Conservation (phyloP, 2,888 invertebrate genomes). For the Bellardia pandia region DNA sequence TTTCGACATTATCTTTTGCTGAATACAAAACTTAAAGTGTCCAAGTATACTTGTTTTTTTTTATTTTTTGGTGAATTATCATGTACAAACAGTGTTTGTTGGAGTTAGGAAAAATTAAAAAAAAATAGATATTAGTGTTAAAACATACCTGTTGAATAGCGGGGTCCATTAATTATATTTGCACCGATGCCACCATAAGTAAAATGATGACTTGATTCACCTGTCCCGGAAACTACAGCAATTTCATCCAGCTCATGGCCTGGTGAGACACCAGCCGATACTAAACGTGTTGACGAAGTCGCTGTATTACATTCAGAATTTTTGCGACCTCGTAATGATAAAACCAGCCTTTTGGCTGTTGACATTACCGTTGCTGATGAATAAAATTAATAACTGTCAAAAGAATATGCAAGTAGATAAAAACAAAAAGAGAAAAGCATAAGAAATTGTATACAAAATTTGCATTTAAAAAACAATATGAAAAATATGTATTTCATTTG, state of each 20-base stretch:
- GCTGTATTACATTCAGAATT: slow-evolving; percentile 85
- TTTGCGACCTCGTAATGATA: slow-evolving; percentile 87
- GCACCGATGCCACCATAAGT: slow-evolving; percentile 81
- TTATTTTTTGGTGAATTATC: neutral
- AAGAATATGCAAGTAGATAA: slow-evolving; percentile 81
- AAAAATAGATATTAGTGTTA: neutral
- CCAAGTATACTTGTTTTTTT: neutral
- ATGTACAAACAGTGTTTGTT: slow-evolving; percentile 23
- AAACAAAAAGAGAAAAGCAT: neutral
- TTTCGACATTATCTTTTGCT: slow-evolving; percentile 3
- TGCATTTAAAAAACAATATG: neutral
- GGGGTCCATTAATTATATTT: slow-evolving; percentile 79
- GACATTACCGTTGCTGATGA: slow-evolving; percentile 85
- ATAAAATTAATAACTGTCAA: slow-evolving; percentile 77
- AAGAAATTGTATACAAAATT: neutral
- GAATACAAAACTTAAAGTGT: slow-evolving; percentile 19
- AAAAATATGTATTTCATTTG: too few species aligned
- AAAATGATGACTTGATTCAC: slow-evolving; percentile 84
- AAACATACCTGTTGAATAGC: slow-evolving; percentile 82
- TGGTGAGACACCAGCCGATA: slow-evolving; percentile 84
- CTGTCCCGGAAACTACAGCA: slow-evolving; percentile 88
- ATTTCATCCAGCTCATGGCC: slow-evolving; percentile 88
- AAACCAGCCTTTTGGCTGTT: slow-evolving; percentile 87
- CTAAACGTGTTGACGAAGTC: slow-evolving; percentile 85
- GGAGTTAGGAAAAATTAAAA: neutral